Evolutionary conservation across 2,888 invertebrate genomes (phyloP).

Genomic region (Osedax frankpressi): DNA sequence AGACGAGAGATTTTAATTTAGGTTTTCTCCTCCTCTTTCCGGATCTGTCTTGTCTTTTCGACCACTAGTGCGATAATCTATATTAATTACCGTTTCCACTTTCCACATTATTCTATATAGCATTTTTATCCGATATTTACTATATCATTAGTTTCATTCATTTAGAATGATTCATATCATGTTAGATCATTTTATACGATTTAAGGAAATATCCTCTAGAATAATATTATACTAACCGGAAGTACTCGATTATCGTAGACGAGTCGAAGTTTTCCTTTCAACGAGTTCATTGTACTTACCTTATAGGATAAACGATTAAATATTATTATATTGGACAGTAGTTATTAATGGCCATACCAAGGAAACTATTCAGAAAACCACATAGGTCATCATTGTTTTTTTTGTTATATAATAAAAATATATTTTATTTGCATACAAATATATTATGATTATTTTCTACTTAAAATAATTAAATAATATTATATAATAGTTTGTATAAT

Average conservation of each 20-base stretch:
- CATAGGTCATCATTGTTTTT: too few species aligned
- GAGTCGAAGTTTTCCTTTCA: conserved; percentile 17
- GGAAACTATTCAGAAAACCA: too few species aligned
- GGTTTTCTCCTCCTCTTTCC: conserved; percentile 48
- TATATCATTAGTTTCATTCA: not conserved
- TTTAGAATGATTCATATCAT: not conserved
- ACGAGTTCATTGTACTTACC: conserved; percentile 22
- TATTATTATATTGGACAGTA: too few species aligned
- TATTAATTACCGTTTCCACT: too few species aligned
- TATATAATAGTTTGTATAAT: too few species aligned
- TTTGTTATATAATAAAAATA: too few species aligned
- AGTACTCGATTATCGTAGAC: not conserved
- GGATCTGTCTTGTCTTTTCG: not conserved
- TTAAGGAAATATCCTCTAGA: not conserved
- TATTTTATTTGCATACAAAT: not conserved
- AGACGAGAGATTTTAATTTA: conserved; percentile 77
- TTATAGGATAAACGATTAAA: too few species aligned
- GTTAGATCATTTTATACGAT: not conserved
- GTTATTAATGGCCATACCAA: too few species aligned
- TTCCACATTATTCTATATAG: too few species aligned
- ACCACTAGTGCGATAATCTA: too few species aligned
- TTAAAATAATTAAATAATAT: not conserved
- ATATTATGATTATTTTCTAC: not conserved
- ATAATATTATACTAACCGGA: not conserved
- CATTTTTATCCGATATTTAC: not conserved